Evolutionary conservation across 2,113 vertebrate genomes (phyloP).

Genomic region (Amphiprion ocellaris): DNA sequence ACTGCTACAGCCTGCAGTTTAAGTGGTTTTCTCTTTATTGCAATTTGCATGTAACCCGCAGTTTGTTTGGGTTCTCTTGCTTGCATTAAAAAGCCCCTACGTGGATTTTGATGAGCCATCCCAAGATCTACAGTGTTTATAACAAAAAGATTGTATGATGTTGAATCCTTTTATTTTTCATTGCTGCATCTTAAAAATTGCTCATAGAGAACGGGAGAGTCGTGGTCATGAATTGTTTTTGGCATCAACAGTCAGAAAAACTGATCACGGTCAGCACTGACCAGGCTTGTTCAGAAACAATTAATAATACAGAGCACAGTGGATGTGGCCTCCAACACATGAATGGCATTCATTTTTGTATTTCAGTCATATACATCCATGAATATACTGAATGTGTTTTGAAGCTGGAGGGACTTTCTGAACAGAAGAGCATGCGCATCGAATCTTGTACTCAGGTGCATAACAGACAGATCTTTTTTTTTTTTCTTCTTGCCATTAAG

Average conservation of each 20-base stretch:
- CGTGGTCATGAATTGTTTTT: not conserved
- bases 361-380: not conserved
- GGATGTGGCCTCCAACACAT: not conserved
- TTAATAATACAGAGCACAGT: not conserved
- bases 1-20: conserved; percentile 55
- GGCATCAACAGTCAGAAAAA: conserved; percentile 1
- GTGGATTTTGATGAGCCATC: conserved; percentile 1
- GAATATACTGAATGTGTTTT: conserved; percentile 8
- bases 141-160: not conserved
- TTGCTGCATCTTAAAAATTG: too few species aligned
- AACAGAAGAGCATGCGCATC: conserved; percentile 37
- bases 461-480: conserved; percentile 25
- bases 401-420: conserved; percentile 1
- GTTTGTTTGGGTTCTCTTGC: conserved; percentile 40
- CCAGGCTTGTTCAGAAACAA: not conserved
- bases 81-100: conserved; percentile 33
- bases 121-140: conserved; percentile 12
- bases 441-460: conserved; percentile 29
- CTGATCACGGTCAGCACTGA: not conserved
- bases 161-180: too few species aligned
- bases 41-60: conserved; percentile 60
- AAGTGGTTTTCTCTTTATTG: conserved; percentile 45
- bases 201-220: conserved; percentile 2
- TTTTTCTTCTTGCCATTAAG: conserved; percentile 24
- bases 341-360: conserved; percentile 1